Conservation (phyloP, 2,888 invertebrate genomes). For the Morpho deidamia region DNA sequence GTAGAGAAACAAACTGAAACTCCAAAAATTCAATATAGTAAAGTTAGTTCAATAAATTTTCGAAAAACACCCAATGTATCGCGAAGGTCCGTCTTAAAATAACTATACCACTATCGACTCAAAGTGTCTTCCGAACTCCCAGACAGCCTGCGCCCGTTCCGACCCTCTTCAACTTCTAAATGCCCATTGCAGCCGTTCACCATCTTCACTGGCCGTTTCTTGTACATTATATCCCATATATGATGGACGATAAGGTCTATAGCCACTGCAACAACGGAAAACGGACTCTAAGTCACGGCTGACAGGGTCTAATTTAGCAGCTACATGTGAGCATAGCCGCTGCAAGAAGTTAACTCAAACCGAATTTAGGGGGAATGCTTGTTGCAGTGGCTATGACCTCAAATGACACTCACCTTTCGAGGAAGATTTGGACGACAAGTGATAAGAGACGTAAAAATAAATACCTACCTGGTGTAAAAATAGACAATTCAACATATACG, state of each 20-base stretch:
- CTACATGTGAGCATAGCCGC: slow-evolving; percentile 78
- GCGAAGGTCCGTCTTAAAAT: slow-evolving; percentile 14
- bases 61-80: too few species aligned
- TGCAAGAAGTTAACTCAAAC: slow-evolving; percentile 45
- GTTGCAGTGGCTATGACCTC: slow-evolving; percentile 77
- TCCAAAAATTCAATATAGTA: too few species aligned
- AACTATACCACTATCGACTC: slow-evolving; percentile 62
- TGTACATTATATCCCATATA: slow-evolving; percentile 96
- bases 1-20: too few species aligned
- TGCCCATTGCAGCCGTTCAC: slow-evolving; percentile 63
- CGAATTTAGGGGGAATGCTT: slow-evolving; percentile 26
- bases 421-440: background rate
- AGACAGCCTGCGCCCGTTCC: slow-evolving; percentile 54
- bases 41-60: too few species aligned
- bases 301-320: slow-evolving; percentile 41
- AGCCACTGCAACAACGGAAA: slow-evolving; percentile 93
- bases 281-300: slow-evolving; percentile 49
- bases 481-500: background rate
- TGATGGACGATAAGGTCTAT: slow-evolving; percentile 99
- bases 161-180: slow-evolving; percentile 46
- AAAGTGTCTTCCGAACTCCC: slow-evolving; percentile 72
- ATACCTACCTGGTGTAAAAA: background rate
- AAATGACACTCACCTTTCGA: slow-evolving; percentile 46
- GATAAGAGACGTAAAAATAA: background rate
- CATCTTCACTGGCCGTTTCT: slow-evolving; percentile 52